Conservation (phyloP, 2,888 invertebrate species). For the Melanophora roralis region DNA sequence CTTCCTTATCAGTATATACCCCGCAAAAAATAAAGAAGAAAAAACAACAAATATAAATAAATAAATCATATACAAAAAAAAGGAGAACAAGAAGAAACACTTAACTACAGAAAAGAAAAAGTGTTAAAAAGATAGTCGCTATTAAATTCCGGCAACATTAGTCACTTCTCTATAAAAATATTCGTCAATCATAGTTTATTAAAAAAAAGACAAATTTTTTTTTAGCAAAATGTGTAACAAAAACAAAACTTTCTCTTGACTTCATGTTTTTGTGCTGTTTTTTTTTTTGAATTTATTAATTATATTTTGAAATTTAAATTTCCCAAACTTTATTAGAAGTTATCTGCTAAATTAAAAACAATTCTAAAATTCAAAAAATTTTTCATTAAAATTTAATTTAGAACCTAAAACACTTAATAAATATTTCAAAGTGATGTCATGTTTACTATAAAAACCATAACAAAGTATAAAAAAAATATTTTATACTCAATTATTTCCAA, state of each 20-base stretch:
- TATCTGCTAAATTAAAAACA: too few species aligned
- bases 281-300: too few species aligned
- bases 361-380: too few species aligned
- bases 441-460: too few species aligned
- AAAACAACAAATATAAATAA: not conserved
- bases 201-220: not conserved
- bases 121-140: not conserved
- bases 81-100: not conserved
- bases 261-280: too few species aligned
- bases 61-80: not conserved
- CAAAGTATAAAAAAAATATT: not conserved
- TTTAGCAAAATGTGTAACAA: not conserved
- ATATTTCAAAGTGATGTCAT: too few species aligned
- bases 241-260: not conserved
- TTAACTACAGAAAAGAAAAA: constrained; percentile 5
- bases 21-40: constrained; percentile 8
- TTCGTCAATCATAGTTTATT: not conserved
- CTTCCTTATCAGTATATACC: constrained; percentile 44
- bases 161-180: constrained; percentile 7
- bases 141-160: constrained; percentile 40
- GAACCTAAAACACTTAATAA: too few species aligned
- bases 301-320: too few species aligned
- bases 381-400: too few species aligned
- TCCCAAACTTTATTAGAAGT: too few species aligned
- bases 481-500: not conserved